Evolutionary conservation across 2,888 invertebrate species (phyloP).

Genomic region (Nomada goodeniana): DNA sequence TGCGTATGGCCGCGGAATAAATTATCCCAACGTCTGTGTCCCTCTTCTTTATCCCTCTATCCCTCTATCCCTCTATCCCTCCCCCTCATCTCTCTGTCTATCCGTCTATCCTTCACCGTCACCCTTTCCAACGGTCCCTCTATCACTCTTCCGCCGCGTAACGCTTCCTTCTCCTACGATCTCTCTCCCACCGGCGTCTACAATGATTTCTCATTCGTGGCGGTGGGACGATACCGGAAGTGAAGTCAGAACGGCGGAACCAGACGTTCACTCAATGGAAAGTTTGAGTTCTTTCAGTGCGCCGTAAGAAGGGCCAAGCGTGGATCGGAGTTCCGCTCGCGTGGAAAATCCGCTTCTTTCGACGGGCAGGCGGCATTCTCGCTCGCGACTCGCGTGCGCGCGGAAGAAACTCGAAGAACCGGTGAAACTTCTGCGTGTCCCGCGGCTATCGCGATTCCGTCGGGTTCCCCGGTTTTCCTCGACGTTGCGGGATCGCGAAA

Average conservation of each 20-base stretch:
- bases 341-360: conserved; percentile 64
- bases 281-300: conserved; percentile 81
- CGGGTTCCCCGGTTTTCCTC: no score
- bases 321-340: conserved; percentile 49
- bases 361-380: conserved; percentile 51
- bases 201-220: conserved; percentile 69
- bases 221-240: conserved; percentile 82
- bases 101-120: background rate
- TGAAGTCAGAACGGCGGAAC: conserved; percentile 83
- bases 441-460: background rate
- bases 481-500: no score
- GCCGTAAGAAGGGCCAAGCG: conserved; percentile 70
- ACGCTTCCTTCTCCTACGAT: conserved; percentile 29
- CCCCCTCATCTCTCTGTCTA: conserved; percentile 5
- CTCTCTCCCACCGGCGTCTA: conserved; percentile 54
- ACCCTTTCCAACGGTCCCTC: background rate
- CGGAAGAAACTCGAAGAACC: conserved; percentile 45
- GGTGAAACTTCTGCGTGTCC: conserved; percentile 35
- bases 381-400: conserved; percentile 63
- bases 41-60: conserved; percentile 37
- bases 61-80: no score
- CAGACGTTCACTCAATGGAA: conserved; percentile 84
- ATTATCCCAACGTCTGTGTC: conserved; percentile 73
- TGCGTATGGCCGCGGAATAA: conserved; percentile 80
- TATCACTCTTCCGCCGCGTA: conserved; percentile 6